Base-by-base conservation (phyloP, 2,797 vertebrate genomes). In the Gadopsis bispinosus region DNA sequence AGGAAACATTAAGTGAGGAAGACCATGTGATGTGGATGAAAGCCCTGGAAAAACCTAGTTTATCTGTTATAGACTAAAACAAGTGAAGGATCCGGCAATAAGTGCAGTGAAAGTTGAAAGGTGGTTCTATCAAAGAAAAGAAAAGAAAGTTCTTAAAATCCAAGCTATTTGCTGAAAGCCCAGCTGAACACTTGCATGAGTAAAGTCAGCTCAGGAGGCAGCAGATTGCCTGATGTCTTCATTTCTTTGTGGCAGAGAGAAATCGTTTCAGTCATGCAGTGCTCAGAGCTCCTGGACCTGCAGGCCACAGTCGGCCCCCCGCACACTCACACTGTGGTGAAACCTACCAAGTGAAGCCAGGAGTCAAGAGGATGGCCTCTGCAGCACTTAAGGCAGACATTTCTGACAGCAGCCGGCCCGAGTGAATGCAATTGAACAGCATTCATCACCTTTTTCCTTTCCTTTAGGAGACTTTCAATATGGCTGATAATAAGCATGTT, bases 341-440 rank as follows among this genome's bases (percentile, higher is more conserved):
- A 66, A 64, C 48, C 56, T 11, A 31, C 12, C 13, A 5, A 41
- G 54, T n/a, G 4, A 54, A 20, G 64, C 54, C 64, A 5, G 20
- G 11, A 65, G 67, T 80, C 63, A 39, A 77, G 73, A 85, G 71
- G 31, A 20, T 20, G 47, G 47, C 26, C 61, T 72, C 62, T 76
- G 73, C 56, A 63, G 1, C 48, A 75, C 84, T 86, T 58, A 56
- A 88, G 75, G 60, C 50, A 20, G 51, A 51, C 67, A 58, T 73
- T 35, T 75, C 50, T 45, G 31, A 75, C 50, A 20, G n/a, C 61
- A 16, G 31, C 61, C 10, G 22, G 13, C 22, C 41, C 2, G 22
- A 47, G 59, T 19, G 19, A 62, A n/a, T 16, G 51, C 68, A 45
- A 61, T 26, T 48, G 73, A 77, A 59, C 54, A 43, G 53, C 48